A percentile compares a stretch with the other conserved stretches of the same genome.
Evolutionary conservation across 2,888 invertebrate genomes (phyloP).

Genomic region (Subacronicta megacephala): DNA sequence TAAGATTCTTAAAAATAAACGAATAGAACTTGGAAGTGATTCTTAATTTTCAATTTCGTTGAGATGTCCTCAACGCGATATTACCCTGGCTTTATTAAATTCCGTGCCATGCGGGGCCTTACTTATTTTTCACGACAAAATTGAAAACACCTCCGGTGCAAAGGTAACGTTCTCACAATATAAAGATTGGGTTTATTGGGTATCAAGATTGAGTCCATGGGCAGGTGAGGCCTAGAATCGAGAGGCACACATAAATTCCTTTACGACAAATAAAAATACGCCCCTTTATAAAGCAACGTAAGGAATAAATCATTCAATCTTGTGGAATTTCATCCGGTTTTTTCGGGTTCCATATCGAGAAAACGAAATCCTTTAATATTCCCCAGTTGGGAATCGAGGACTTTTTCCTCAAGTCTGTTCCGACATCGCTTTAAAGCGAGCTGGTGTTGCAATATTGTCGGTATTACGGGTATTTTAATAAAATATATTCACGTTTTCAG

Average conservation of each 20-base stretch:
- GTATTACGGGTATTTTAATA: conserved; percentile 24
- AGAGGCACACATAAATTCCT: conserved; percentile 79
- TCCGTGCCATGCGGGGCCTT: conserved; percentile 66
- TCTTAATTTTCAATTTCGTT: conserved; percentile 81
- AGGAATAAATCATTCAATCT: conserved; percentile 84
- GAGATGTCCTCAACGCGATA: conserved; percentile 71
- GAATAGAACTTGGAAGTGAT: conserved; percentile 62
- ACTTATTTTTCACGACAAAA: conserved; percentile 81
- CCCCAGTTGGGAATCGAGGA: conserved; percentile 29
- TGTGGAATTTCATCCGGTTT: conserved; percentile 62
- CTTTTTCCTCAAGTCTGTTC: conserved; percentile 23
- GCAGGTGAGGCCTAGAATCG: conserved; percentile 69
- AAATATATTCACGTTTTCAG: conserved; percentile 24
- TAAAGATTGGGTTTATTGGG: conserved; percentile 82
- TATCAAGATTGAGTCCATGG: conserved; percentile 71
- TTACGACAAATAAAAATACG: conserved; percentile 86
- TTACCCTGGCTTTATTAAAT: conserved; percentile 80
- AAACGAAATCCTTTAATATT: conserved; percentile 49
- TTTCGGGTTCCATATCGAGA: conserved; percentile 45
- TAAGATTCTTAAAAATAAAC: conserved; percentile 48
- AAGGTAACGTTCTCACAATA: conserved; percentile 79
- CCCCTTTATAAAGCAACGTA: conserved; percentile 68
- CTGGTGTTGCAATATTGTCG: conserved; percentile 11
- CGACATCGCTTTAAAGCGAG: conserved; percentile 23
- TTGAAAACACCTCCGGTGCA: conserved; percentile 78